These are phyloP conservation scores for Mus musculus DNA, from an alignment of 2,113 vertebrate genomes.

Conservation along the genomic window GRCm39 chr4:130568501-130569000, in stretches of 20 bases:
- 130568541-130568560: neutral
- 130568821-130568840: neutral
- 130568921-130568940: neutral
- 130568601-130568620: neutral
- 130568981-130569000: neutral
- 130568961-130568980: neutral
- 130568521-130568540: conserved; percentile 62
- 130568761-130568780: neutral
- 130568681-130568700: neutral
- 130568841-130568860: neutral
- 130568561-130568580: neutral
- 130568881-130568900: neutral
- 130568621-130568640: neutral
- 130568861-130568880: neutral
- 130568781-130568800: neutral
- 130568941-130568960: neutral
- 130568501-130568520: conserved; percentile 14
- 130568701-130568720: neutral
- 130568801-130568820: no score
- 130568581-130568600: conserved; percentile 24
- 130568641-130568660: neutral
- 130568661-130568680: neutral
- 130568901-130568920: neutral
- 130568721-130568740: neutral
- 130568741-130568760: neutral